A percentile compares a stretch with the other conserved stretches of the same genome.
phyloP scores from a whole-genome alignment of 2,797 vertebrate genomes.

The Peromyscus attwateri region DNA sequence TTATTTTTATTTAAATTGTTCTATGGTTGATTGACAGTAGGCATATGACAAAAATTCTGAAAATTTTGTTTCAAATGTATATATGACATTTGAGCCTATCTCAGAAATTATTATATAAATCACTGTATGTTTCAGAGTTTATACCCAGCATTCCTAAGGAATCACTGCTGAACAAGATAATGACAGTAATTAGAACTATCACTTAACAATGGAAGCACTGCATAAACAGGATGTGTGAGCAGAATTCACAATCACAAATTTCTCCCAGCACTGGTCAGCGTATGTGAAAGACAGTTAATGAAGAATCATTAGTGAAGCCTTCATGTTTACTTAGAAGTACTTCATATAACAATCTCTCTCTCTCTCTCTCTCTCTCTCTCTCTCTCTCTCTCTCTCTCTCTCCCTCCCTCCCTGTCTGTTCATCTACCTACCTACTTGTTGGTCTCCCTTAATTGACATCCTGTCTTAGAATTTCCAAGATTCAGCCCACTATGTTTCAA shows the following conservation, averaged over 20 bases:
- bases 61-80: background rate
- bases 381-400: background rate
- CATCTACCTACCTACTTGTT: background rate
- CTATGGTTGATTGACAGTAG: background rate
- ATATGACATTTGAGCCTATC: background rate
- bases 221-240: background rate
- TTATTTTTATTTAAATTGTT: background rate
- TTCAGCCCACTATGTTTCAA: background rate
- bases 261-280: background rate
- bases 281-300: background rate
- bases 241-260: background rate
- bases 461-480: background rate
- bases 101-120: slow-evolving; percentile 7
- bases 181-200: background rate
- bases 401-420: background rate
- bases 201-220: background rate
- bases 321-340: background rate
- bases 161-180: background rate
- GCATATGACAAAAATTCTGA: background rate
- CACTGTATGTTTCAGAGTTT: background rate
- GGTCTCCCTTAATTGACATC: background rate
- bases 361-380: background rate
- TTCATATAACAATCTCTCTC: background rate
- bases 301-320: background rate
- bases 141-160: background rate